A percentile compares a stretch with the other conserved stretches of the same genome.
phyloP scores from a whole-genome alignment of 1,140 invertebrate species.

The Drosophila paulistorum region DNA sequence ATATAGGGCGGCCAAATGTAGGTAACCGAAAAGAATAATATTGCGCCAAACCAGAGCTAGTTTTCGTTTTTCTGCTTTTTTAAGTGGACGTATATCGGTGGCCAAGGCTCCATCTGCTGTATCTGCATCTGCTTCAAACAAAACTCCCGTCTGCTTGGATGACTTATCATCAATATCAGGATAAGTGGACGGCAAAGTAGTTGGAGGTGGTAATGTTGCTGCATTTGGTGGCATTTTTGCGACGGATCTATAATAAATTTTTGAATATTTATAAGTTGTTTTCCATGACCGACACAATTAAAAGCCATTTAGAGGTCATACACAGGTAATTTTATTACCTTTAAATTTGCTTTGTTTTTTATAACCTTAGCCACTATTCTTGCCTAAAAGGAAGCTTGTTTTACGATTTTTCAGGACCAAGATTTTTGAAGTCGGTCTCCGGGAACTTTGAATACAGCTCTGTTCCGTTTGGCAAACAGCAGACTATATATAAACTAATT shows the following conservation, averaged over 20 bases:
- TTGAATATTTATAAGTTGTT: too few species aligned
- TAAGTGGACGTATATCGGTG: conserved; percentile 73
- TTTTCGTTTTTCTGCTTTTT: conserved; percentile 78
- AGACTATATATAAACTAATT: too few species aligned
- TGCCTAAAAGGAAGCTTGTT: too few species aligned
- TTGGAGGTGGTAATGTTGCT: conserved; percentile 24
- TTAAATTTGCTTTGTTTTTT: too few species aligned
- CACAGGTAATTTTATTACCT: too few species aligned
- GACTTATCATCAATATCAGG: neutral
- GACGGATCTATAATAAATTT: neutral
- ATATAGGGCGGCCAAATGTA: conserved; percentile 95
- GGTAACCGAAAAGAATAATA: conserved; percentile 91
- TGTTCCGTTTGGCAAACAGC: too few species aligned
- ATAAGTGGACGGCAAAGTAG: neutral
- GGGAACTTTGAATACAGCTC: too few species aligned
- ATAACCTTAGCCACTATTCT: too few species aligned
- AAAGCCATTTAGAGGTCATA: too few species aligned
- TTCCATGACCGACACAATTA: too few species aligned
- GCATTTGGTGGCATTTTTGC: conserved; percentile 66
- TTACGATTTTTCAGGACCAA: too few species aligned
- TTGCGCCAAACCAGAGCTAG: conserved; percentile 95
- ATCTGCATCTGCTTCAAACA: conserved; percentile 86
- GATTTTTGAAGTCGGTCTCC: too few species aligned
- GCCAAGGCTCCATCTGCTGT: conserved; percentile 84
- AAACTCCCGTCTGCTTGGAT: conserved; percentile 84